A percentile compares a stretch with the other conserved stretches of the same genome.
These are phyloP conservation scores for Camelus dromedarius DNA, from an alignment of 2,113 vertebrate species.

Conservation along the genomic window DNA sequence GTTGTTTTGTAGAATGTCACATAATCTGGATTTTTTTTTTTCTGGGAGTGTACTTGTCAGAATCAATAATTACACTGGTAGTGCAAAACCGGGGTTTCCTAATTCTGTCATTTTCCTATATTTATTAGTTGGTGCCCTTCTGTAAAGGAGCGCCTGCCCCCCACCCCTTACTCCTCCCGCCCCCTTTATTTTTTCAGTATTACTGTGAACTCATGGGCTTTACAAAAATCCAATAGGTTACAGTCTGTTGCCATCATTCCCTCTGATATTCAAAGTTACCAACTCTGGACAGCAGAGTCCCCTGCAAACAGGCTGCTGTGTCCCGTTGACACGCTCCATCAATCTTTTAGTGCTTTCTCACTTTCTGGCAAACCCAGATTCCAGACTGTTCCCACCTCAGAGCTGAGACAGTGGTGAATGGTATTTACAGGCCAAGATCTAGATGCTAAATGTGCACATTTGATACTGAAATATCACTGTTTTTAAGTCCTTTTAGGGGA, in stretches of 20 bases:
- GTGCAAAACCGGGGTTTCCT: not conserved
- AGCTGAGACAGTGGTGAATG: not conserved
- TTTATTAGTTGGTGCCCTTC: not conserved
- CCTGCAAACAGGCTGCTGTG: not conserved
- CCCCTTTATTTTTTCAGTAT: not conserved
- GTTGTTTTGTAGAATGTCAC: not conserved
- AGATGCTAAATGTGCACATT: not conserved
- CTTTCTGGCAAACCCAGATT: not conserved
- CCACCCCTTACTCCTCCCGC: not conserved
- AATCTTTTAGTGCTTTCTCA: not conserved
- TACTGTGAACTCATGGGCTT: not conserved
- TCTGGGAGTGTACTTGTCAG: not conserved
- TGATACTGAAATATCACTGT: not conserved
- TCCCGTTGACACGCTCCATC: not conserved
- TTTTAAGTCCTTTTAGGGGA: not conserved
- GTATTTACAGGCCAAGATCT: not conserved
- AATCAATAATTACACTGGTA: not conserved
- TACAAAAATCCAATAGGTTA: not conserved
- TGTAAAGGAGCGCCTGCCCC: not conserved
- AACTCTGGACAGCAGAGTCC: constrained; percentile 10
- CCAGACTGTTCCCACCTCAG: not conserved
- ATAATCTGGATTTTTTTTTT: not conserved
- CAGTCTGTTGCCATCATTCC: not conserved
- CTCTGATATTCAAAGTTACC: not conserved
- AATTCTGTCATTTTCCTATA: not conserved